Conservation (phyloP, 2,888 invertebrate genomes). For the Punctoribates punctum region DNA sequence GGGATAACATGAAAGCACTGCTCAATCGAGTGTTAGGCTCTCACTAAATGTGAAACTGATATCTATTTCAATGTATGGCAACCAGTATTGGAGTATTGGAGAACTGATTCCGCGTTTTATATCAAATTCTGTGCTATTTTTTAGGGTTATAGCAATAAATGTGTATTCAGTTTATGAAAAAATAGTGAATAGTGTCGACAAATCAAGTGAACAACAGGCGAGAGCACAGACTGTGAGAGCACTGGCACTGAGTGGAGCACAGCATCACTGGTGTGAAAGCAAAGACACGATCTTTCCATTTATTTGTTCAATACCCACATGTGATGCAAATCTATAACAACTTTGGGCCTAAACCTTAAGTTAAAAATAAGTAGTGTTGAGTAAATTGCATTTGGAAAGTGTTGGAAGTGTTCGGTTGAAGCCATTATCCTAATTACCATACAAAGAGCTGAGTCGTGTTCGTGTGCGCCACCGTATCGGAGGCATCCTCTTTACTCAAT, state of each 20-base stretch:
- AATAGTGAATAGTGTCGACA: not conserved
- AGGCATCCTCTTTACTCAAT: constrained; percentile 14
- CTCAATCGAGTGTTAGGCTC: constrained; percentile 17
- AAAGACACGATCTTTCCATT: constrained; percentile 36
- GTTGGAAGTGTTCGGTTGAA: not conserved
- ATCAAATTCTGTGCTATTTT: not conserved
- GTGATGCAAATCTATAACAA: constrained; percentile 36
- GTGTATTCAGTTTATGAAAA: too few relatives aligned
- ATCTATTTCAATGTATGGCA: not conserved
- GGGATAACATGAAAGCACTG: constrained; percentile 23
- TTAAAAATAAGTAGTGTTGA: constrained; percentile 32
- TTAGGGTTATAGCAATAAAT: not conserved
- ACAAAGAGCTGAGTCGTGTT: constrained; percentile 48
- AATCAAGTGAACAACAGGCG: constrained; percentile 27
- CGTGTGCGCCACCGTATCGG: constrained; percentile 1
- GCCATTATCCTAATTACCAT: constrained; percentile 49
- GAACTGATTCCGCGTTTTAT: constrained; percentile 19
- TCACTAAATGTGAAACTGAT: constrained; percentile 11
- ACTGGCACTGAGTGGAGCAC: not conserved
- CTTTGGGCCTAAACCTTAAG: not conserved
- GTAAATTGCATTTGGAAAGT: constrained; percentile 30
- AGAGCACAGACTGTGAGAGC: not conserved
- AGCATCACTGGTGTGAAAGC: not conserved
- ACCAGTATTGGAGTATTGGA: constrained; percentile 4
- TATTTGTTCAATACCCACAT: constrained; percentile 36